Evolutionary conservation across 1,140 invertebrate species (phyloP).

Genomic region (Goniozus legneri): DNA sequence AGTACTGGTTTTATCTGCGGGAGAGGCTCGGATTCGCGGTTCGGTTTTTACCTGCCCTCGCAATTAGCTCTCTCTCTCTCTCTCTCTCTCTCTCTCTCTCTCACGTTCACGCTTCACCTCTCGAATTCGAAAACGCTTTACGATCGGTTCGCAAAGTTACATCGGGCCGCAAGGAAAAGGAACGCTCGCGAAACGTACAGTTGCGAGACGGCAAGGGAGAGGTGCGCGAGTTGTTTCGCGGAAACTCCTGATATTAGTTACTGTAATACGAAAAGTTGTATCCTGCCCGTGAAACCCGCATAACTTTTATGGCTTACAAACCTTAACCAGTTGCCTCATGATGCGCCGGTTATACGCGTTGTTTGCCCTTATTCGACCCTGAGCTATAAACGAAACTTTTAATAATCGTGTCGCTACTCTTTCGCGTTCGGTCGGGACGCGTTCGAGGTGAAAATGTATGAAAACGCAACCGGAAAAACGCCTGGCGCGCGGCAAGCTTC

Average conservation of each 20-base stretch:
- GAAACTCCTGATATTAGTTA: constrained; percentile 26
- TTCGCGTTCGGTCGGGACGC: too few species aligned
- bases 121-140: constrained; percentile 1
- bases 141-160: not conserved
- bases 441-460: too few species aligned
- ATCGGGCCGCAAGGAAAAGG: not conserved
- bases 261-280: constrained; percentile 25
- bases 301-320: constrained; percentile 34
- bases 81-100: too few species aligned
- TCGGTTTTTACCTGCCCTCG: too few species aligned
- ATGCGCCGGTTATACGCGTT: constrained; percentile 20
- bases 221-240: not conserved
- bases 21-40: too few species aligned
- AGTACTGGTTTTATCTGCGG: too few species aligned
- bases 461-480: too few species aligned
- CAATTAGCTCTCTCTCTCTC: too few species aligned
- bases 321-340: constrained; percentile 16
- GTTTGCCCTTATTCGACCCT: too few species aligned
- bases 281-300: constrained; percentile 14
- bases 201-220: not conserved
- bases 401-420: too few species aligned
- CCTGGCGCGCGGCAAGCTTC: too few species aligned
- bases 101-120: too few species aligned
- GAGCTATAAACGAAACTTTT: constrained; percentile 26
- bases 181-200: constrained; percentile 12